A percentile compares a stretch with the other conserved stretches of the same genome.
Conservation (phyloP, 2,113 vertebrate genomes). For the Cinclus mexicanus region DNA sequence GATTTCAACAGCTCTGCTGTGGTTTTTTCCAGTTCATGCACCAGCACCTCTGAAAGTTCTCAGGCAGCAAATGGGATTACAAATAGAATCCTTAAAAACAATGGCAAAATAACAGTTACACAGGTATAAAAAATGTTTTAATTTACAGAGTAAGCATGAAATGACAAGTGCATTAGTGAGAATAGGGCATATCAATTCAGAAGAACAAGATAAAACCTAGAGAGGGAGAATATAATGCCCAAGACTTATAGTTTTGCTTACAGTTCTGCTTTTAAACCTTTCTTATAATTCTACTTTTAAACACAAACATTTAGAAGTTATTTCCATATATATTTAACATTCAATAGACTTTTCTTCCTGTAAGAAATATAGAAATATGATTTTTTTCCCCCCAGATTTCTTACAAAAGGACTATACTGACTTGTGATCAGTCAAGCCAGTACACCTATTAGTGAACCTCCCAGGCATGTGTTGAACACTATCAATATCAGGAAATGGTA, state of each 20-base stretch:
- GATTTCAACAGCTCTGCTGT: not conserved
- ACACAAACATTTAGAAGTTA: not conserved
- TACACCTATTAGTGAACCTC: not conserved
- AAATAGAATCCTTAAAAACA: not conserved
- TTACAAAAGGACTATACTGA: not conserved
- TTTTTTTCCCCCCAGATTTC: not conserved
- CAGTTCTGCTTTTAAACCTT: not conserved
- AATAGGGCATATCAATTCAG: not conserved
- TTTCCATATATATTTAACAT: not conserved
- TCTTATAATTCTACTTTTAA: not conserved
- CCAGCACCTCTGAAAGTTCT: not conserved
- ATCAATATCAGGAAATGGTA: not conserved
- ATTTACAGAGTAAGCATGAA: not conserved
- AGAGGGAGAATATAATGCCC: not conserved
- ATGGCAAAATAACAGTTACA: not conserved
- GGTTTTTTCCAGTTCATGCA: constrained; percentile 24
- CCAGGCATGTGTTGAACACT: not conserved
- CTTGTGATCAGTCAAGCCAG: not conserved
- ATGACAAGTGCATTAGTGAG: not conserved
- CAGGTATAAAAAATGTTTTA: not conserved
- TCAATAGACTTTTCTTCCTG: not conserved
- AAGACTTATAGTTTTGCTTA: not conserved
- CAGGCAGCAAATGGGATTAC: not conserved
- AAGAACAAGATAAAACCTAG: not conserved
- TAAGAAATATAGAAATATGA: not conserved